Evolutionary conservation across 1,140 invertebrate species (phyloP), one percentile per base, ranked within the genome.

Genomic region (Drosophila pandora): DNA sequence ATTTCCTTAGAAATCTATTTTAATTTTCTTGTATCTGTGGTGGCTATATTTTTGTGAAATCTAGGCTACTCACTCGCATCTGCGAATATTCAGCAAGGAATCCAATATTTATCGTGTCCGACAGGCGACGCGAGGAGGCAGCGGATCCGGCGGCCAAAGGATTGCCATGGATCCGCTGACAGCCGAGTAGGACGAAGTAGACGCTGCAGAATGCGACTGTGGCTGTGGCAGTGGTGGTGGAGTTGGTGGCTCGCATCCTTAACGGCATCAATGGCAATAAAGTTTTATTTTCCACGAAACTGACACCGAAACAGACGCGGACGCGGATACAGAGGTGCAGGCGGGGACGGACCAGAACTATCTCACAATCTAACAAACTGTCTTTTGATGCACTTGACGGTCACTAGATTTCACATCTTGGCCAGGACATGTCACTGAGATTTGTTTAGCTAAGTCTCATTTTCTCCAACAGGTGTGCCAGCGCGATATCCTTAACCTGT

Each of bases 91-190:
- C 88, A 8, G 88, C 88, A 2, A 90, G 75, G 78, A 90, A 90
- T 72, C 83, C 88, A 79, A 90, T 90, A 76, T 82, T 81, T 82
- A 90, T 90, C n/a, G 78, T 90, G 34, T 90, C 80, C 12, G 74
- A 61, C 34, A 77, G 69, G 13, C 74, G 62, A 1, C 62, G 64
- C 2, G 13, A 13, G 48, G 53, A 53, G 32, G 41, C 41, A 13
- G 48, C 21, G 12, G 50, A 25, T 47, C 49, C 23, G 34, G 54
- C 32, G 21, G 61, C 56, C 57, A 37, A 25, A 17, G 48, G 53
- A 32, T 50, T 43, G 37, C 48, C 41, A 21, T 43, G 41, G 41
- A 13, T 50, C 32, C 67, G 32, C 39, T 56, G 67, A 54, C 71
- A 53, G 48, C 60, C 53, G 28, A 74, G 49, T 3, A 64, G 58